These are phyloP conservation scores for Clytia hemisphaerica DNA, from an alignment of 30 jellyfish, hydroid and myxozoan species.

Conservation along the genomic window DNA sequence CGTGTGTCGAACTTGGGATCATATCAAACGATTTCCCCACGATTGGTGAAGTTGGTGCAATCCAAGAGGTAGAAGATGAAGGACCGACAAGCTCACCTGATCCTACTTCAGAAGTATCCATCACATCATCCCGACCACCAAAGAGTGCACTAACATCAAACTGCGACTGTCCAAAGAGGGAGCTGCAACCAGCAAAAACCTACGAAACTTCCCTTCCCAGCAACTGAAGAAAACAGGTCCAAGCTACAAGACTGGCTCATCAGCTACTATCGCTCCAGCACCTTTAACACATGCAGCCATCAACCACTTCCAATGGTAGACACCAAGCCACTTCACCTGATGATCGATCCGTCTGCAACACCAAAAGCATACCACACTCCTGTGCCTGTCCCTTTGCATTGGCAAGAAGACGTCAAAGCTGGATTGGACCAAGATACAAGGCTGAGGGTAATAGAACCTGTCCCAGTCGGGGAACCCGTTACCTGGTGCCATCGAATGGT, in stretches of 20 bases:
- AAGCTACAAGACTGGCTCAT: conserved; percentile 9
- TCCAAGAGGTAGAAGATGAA: neutral
- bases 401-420: conserved; percentile 15
- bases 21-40: conserved; percentile 4
- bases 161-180: neutral
- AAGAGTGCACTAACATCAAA: conserved; percentile 1
- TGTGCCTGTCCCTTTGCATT: conserved; percentile 12
- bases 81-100: neutral
- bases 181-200: conserved; percentile 19
- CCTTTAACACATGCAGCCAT: neutral
- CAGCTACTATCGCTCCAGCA: conserved; percentile 14
- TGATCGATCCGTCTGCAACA: neutral
- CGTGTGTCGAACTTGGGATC: neutral
- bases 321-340: neutral
- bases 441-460: conserved; percentile 6
- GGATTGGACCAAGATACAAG: conserved; percentile 23
- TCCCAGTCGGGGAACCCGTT: conserved; percentile 33
- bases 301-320: neutral
- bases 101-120: neutral
- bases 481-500: conserved; percentile 29
- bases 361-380: conserved; percentile 13
- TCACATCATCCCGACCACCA: conserved; percentile 1
- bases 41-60: conserved; percentile 21
- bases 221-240: neutral
- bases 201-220: conserved; percentile 20